Base-by-base conservation (phyloP, 2,113 vertebrate genomes). In the Hippocampus zosterae region DNA sequence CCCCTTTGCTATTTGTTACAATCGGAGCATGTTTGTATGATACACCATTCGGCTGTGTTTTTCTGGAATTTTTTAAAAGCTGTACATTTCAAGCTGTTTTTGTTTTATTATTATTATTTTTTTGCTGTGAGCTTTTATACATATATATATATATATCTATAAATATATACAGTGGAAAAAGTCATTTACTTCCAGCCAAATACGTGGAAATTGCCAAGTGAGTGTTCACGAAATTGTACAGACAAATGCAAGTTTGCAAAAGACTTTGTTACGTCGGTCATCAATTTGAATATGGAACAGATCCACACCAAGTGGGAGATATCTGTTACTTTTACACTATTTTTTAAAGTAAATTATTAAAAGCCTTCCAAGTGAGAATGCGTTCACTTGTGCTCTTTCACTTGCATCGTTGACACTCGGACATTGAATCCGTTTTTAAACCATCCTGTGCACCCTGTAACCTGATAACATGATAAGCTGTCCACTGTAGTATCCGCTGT, bases 331-430 rank as follows among this genome's bases (percentile, higher is more conserved):
- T 98, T 98, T 98, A 98, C 96, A 98, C 96, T 96, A 94, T 97
- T 98, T 98, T 97, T 96, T 95, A 68, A 60, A 98, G 96, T 98
- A 98, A 98, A 97, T 98, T 98, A 98, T 98, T 98, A 95, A 91
- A 98, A 97, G 94, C 95, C 95, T 94, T 95, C 93, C 94, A 94
- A 88, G 86, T 76, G 40, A 79, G 16, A 13, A 55, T 18, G 10
- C 77, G 73, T 68, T 83, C 50, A 15, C 23, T 44, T 65, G 33
- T 82, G 73, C 81, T 69, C 59, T 74, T 41, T 81, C 81, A 48
- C 12, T 44, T 37, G 33, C 25, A 53, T 41, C 19, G 11, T 3
- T 23, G 25, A 64, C 40, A 64, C 37, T 18, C 21, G 11, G 37
- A 13, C 61, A 23, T 40, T 23, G 15, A 11, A 42, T 40, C n/a